Conservation (phyloP, 2,797 vertebrate species). For the Bradypodion ventrale region DNA sequence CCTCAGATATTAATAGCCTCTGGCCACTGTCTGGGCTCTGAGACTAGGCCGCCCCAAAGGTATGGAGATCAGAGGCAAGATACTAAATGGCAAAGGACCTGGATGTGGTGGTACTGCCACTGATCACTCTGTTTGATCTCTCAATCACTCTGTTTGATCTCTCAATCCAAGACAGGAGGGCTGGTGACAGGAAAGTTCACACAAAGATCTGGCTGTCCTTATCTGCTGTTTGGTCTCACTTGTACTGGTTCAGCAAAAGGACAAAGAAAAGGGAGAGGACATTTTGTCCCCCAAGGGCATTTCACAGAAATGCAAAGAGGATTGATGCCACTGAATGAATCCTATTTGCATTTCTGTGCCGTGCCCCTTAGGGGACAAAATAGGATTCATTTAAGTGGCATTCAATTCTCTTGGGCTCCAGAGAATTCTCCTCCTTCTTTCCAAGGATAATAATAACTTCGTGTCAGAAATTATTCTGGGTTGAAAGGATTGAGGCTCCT, state of each 20-base stretch:
- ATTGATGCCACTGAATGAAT: no score
- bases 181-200: neutral
- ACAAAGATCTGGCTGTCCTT: neutral
- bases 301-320: neutral
- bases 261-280: neutral
- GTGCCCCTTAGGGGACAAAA: no score
- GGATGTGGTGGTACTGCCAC: neutral
- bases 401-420: neutral
- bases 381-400: no score
- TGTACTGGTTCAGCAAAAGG: neutral
- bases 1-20: neutral
- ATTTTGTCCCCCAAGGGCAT: neutral
- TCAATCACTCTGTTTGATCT: constrained; percentile 18
- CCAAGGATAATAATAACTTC: no score
- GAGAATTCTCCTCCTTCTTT: neutral
- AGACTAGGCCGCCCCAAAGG: neutral
- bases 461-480: no score
- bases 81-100: neutral
- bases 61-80: constrained; percentile 14
- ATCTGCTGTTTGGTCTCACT: neutral
- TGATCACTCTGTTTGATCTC: neutral
- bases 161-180: constrained; percentile 2
- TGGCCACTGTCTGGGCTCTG: neutral
- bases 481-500: no score
- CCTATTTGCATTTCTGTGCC: no score